Percentiles rank a stretch among this genome's conserved stretches.
These are phyloP conservation scores for Drosophila biarmipes DNA, from an alignment of 1,140 invertebrate species.

Conservation along the genomic window DNA sequence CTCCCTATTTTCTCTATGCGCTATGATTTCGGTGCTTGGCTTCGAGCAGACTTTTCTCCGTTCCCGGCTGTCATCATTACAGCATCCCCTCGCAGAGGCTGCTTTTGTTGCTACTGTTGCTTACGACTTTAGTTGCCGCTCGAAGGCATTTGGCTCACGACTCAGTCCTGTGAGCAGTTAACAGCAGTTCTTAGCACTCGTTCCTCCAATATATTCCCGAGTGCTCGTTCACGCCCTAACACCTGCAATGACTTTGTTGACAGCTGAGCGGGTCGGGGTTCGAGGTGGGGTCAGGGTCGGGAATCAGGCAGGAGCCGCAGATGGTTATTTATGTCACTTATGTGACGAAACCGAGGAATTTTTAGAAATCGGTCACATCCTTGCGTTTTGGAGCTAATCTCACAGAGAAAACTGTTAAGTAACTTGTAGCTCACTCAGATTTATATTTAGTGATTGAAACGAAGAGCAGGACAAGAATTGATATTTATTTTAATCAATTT, in stretches of 20 bases:
- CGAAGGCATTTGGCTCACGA: constrained; percentile 56
- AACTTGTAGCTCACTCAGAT: no score
- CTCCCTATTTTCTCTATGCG: neutral
- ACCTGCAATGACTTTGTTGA: constrained; percentile 62
- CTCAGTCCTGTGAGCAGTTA: constrained; percentile 31
- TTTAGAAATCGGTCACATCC: no score
- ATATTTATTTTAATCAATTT: neutral
- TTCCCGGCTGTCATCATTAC: constrained; percentile 43
- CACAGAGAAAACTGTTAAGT: no score
- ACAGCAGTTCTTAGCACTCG: constrained; percentile 21
- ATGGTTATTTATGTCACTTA: constrained; percentile 35
- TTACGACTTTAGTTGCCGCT: constrained; percentile 67
- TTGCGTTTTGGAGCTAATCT: no score
- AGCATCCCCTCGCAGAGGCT: constrained; percentile 20
- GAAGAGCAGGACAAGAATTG: neutral
- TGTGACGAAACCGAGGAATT: constrained; percentile 13
- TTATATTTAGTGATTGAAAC: no score
- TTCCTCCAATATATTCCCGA: constrained; percentile 6
- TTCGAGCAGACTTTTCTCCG: constrained; percentile 24
- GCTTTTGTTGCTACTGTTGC: constrained; percentile 36
- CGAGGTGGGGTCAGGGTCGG: constrained; percentile 1
- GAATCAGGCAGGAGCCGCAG: neutral
- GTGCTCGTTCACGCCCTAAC: constrained; percentile 55
- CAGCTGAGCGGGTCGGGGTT: constrained; percentile 36
- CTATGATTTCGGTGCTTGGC: constrained; percentile 32